Evolutionary conservation across 2,113 vertebrate species (phyloP), one percentile per base, ranked within the genome.

Genomic region (Scortum barcoo): DNA sequence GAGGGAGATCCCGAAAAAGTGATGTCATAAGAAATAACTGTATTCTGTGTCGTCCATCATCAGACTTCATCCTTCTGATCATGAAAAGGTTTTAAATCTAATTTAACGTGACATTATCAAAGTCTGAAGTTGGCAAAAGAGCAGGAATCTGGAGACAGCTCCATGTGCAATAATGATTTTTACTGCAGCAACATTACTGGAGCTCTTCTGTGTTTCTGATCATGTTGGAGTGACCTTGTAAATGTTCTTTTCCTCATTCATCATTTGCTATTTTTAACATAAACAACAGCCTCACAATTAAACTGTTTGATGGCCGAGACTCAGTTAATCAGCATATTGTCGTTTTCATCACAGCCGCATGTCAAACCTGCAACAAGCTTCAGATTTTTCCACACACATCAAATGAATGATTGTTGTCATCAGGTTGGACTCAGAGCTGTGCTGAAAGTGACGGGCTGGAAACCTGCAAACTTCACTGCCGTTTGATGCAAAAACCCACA

Each of bases 401-500:
- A 26, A 11, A 57, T 6, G 14, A 4, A 14, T 54, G 4, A 54
- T 26, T 5, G 24, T 26, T 5, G 26, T 36, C 22, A 14, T 24
- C 36, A 22, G 36, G 16, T 28, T 57, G n/a, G 30, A 53, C 22
- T 17, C 19, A 13, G 61, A 24, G 36, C 48, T 14, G 48, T 11
- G 67, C 1, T 63, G 58, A 65, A 56, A 53, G 40, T 9, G 42
- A 69, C 54, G 2, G 8, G 22, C 66, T 66, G 58, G 46, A 33
- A 57, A 44, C 17, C 28, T 63, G 57, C 61, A 72, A 46, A 76
- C 58, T 80, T 40, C 48, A 78, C 86, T 60, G 71, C 68, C 33
- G 5, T 62, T 60, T 60, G 78, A 84, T 80, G 74, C 51, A 75
- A 79, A 51, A 60, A 72, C 40, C 0, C 12, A 83, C 46, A 66